A percentile compares a stretch with the other conserved stretches of the same genome.
Conservation (phyloP, 1,140 invertebrate genomes). For the Drosophila lowei region DNA sequence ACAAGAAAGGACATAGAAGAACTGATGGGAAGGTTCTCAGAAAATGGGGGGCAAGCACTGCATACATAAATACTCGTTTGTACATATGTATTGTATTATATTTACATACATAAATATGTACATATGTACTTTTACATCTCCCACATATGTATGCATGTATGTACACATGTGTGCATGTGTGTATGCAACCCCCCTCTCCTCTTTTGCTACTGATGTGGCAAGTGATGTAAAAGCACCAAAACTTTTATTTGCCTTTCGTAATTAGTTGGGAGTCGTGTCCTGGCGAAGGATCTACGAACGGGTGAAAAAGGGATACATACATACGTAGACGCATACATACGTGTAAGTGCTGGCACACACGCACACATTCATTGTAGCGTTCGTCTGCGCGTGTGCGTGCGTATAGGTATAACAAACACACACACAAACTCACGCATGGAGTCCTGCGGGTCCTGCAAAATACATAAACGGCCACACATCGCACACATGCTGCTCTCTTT, state of each 20-base stretch:
- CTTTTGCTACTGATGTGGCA: conserved; percentile 14
- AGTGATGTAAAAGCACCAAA: conserved; percentile 48
- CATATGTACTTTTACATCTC: neutral
- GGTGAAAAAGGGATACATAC: conserved; percentile 3
- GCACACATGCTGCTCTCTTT: neutral
- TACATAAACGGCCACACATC: conserved; percentile 54
- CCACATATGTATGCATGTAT: neutral
- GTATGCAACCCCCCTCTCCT: too few species aligned
- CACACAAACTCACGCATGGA: conserved; percentile 11
- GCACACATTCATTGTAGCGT: too few species aligned
- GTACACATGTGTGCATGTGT: too few species aligned
- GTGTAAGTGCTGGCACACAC: neutral
- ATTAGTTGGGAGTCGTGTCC: conserved; percentile 62
- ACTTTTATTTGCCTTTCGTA: conserved; percentile 71
- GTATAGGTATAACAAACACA: conserved; percentile 25
- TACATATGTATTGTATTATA: neutral
- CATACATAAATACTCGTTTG: too few species aligned
- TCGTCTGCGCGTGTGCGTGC: conserved; percentile 42
- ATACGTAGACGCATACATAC: conserved; percentile 1
- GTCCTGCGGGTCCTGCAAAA: conserved; percentile 50
- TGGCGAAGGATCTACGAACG: conserved; percentile 7
- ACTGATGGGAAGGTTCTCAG: neutral
- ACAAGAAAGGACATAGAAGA: too few species aligned
- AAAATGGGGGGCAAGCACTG: too few species aligned
- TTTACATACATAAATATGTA: conserved; percentile 4